Evolutionary conservation across 1,140 invertebrate species (phyloP).

Genomic region (Drosophila erecta): DNA sequence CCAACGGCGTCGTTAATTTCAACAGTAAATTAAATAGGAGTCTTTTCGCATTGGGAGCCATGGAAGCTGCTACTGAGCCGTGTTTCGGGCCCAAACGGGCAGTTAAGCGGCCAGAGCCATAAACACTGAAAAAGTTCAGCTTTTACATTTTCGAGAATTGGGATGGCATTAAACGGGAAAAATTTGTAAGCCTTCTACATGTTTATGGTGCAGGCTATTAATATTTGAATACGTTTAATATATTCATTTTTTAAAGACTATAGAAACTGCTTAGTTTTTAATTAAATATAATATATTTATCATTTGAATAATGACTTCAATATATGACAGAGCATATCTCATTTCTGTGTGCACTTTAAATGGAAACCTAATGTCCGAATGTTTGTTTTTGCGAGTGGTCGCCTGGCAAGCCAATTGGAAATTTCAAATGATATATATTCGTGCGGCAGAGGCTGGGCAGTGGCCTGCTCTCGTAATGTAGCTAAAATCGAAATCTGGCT

Average conservation of each 20-base stretch:
- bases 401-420: constrained; percentile 68
- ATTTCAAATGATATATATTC: constrained; percentile 70
- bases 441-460: constrained; percentile 9
- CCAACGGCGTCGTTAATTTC: constrained; percentile 71
- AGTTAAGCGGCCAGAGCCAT: constrained; percentile 49
- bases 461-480: constrained; percentile 15
- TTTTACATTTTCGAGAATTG: no score
- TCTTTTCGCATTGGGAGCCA: constrained; percentile 48
- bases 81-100: constrained; percentile 12
- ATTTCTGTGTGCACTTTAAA: constrained; percentile 7
- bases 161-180: no score
- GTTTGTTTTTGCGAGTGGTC: constrained; percentile 23
- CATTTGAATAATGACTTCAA: no score
- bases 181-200: no score
- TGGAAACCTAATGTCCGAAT: constrained; percentile 16
- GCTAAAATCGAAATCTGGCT: constrained; percentile 22
- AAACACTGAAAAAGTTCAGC: constrained; percentile 15
- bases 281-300: no score
- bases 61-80: constrained; percentile 10
- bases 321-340: no score
- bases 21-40: constrained; percentile 81
- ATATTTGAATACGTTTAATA: no score
- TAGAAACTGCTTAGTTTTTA: no score
- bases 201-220: no score
- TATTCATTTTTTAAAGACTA: no score